phyloP scores from a whole-genome alignment of 2,113 vertebrate genomes.

The Herpailurus yagouaroundi region DNA sequence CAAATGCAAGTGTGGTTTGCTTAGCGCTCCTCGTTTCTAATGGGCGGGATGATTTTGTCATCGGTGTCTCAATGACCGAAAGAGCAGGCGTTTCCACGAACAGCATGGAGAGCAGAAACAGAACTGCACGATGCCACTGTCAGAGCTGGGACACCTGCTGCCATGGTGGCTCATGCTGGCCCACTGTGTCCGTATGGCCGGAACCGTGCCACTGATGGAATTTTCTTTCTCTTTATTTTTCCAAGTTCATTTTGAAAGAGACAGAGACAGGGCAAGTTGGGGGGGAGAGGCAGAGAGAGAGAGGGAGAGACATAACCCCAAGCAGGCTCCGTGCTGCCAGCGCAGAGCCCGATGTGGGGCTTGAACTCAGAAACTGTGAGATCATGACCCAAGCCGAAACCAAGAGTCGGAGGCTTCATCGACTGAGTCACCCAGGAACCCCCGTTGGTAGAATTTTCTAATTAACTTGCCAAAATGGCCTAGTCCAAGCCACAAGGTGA shows the following conservation, averaged over 20 bases:
- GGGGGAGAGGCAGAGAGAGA: too few species aligned
- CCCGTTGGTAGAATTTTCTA: background rate
- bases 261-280: too few species aligned
- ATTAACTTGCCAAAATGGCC: background rate
- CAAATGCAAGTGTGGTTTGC: background rate
- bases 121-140: rapidly evolving
- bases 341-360: too few species aligned
- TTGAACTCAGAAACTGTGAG: too few species aligned
- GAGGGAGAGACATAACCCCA: too few species aligned
- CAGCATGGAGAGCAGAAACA: background rate
- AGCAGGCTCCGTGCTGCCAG: too few species aligned
- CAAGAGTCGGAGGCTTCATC: too few species aligned
- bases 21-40: background rate
- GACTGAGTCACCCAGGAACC: too few species aligned
- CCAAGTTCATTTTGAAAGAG: too few species aligned
- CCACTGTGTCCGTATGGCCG: rapidly evolving
- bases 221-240: too few species aligned
- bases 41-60: background rate
- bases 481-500: background rate
- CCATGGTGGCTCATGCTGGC: rapidly evolving
- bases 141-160: rapidly evolving
- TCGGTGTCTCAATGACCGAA: background rate
- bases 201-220: background rate
- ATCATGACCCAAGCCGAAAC: too few species aligned
- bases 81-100: background rate